A percentile compares a stretch with the other conserved stretches of the same genome.
Evolutionary conservation across 2,113 vertebrate species (phyloP).

Genomic region (Isurus oxyrinchus): DNA sequence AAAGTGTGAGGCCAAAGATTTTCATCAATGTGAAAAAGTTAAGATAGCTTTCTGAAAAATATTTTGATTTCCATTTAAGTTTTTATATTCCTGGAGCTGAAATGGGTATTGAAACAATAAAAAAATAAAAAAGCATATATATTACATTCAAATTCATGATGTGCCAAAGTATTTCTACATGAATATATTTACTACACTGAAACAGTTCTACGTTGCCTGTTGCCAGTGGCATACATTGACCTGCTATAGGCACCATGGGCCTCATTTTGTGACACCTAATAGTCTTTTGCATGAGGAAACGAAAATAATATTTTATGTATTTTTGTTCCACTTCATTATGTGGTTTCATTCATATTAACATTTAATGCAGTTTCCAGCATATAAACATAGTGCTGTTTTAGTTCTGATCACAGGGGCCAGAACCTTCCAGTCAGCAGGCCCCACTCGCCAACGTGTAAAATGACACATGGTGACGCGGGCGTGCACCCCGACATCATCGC

Average conservation of each 20-base stretch:
- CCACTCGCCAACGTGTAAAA: too few species aligned
- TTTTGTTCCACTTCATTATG: not conserved
- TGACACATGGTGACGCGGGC: too few species aligned
- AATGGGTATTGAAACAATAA: not conserved
- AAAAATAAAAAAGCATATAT: not conserved
- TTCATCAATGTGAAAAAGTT: not conserved
- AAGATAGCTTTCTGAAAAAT: constrained; percentile 21
- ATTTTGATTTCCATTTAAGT: not conserved
- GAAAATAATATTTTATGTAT: not conserved
- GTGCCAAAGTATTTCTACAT: not conserved
- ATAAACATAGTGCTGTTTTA: not conserved
- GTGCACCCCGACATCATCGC: too few species aligned
- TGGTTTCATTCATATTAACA: not conserved
- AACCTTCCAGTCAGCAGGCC: too few species aligned
- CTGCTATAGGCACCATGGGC: not conserved
- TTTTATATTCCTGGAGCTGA: not conserved
- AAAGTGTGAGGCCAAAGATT: not conserved
- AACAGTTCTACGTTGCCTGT: not conserved
- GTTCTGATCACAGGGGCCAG: not conserved
- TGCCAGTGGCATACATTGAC: not conserved
- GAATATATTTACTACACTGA: not conserved
- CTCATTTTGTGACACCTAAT: not conserved
- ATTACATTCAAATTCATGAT: not conserved
- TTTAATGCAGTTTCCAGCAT: not conserved
- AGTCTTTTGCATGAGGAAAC: not conserved